Percentiles rank a stretch among this genome's conserved stretches.
Conservation (phyloP, 2,888 invertebrate genomes). For the Oscheius myriophilus region DNA sequence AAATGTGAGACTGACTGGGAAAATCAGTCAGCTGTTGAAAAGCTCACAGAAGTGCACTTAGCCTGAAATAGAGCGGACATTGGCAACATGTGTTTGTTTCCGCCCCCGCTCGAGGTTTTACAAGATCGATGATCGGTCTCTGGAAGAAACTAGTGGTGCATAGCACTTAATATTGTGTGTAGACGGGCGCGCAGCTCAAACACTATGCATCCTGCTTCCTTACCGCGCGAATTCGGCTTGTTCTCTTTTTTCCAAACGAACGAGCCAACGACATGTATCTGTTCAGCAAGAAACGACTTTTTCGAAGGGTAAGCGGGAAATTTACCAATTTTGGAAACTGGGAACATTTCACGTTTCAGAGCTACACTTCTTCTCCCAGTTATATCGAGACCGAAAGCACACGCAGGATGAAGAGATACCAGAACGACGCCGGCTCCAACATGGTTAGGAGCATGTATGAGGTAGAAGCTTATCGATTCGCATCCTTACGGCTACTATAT, state of each 20-base stretch:
- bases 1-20: too few species aligned
- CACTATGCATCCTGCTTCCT: slow-evolving; percentile 30
- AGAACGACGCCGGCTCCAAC: slow-evolving; percentile 47
- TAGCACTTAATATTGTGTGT: slow-evolving; percentile 29
- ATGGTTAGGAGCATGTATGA: slow-evolving; percentile 63
- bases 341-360: slow-evolving; percentile 36
- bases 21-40: too few species aligned
- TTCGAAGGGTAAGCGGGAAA: slow-evolving; percentile 32
- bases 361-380: slow-evolving; percentile 52
- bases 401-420: slow-evolving; percentile 51
- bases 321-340: not conserved
- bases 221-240: slow-evolving; percentile 30
- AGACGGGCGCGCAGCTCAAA: slow-evolving; percentile 26
- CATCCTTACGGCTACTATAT: not conserved
- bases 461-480: slow-evolving; percentile 37
- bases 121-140: slow-evolving; percentile 25
- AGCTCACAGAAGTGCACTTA: too few species aligned
- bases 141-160: slow-evolving; percentile 26
- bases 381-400: slow-evolving; percentile 56
- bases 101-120: slow-evolving; percentile 7
- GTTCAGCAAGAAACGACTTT: slow-evolving; percentile 49
- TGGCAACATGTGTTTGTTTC: too few species aligned
- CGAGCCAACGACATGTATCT: slow-evolving; percentile 45
- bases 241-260: slow-evolving; percentile 29
- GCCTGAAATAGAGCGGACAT: too few species aligned